Base-by-base conservation (phyloP, 2,888 invertebrate genomes). In the Teleiodes luculella region DNA sequence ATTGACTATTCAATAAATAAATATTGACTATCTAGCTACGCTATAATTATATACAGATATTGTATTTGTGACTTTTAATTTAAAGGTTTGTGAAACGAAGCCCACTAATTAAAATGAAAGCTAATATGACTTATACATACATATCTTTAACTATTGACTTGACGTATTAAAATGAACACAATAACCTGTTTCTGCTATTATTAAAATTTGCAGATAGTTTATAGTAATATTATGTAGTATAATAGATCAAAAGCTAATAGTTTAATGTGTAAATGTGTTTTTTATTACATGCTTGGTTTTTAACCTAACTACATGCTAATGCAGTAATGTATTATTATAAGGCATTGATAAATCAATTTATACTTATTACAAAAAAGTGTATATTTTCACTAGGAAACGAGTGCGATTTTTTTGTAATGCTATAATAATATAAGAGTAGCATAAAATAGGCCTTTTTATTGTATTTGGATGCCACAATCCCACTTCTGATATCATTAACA, bases 341-440 rank as follows among this genome's bases (percentile, higher is more conserved):
- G 70, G 71, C 71, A 68, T 67, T 63, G 53, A 61, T 62, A 45
- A 57, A 58, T 52, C 53, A 51, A 56, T 3, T 35, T n/a, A 56
- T 56, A 57, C 52, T 59, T 53, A 52, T 57, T 58, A 64, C 57
- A 50, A 63, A 69, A 66, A 60, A 59, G 59, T 74, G 67, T 72
- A 76, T 68, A 74, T 69, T 75, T 71, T 64, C 57, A 61, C 70
- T 75, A 75, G 57, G 60, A 55, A 70, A 68, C 58, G 55, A 68
- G 62, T 68, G 67, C 63, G 63, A 65, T 60, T 65, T 62, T 61
- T 61, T 56, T 59, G 58, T 33, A n/a, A n/a, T n/a, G n/a, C n/a
- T n/a, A n/a, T n/a, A n/a, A n/a, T n/a, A n/a, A n/a, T n/a, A n/a
- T n/a, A n/a, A n/a, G n/a, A n/a, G n/a, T n/a, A 24, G 24, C 24